Conservation (phyloP, 1,140 invertebrate species). For the Drosophila miranda region DNA sequence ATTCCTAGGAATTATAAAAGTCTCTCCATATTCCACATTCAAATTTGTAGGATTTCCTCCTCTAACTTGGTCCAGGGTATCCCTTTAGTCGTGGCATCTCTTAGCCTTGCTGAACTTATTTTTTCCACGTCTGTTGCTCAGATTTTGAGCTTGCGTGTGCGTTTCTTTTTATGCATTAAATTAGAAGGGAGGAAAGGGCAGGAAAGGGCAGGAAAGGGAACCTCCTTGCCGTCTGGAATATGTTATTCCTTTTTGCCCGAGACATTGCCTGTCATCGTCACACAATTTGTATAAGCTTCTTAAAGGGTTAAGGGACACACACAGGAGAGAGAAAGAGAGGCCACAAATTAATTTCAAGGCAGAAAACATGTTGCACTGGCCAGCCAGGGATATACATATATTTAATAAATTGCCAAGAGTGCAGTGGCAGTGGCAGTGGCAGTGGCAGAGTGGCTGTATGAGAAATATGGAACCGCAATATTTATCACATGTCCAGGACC, state of each 20-base stretch:
- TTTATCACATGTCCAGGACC: constrained; percentile 67
- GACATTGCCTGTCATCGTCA: constrained; percentile 35
- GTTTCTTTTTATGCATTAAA: constrained; percentile 67
- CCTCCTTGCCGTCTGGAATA: constrained; percentile 44
- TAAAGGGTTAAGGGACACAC: constrained; percentile 54
- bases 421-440: constrained; percentile 28
- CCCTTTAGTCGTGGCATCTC: not conserved
- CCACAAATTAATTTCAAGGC: constrained; percentile 59
- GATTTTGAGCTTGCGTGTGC: constrained; percentile 56
- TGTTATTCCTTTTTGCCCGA: constrained; percentile 36
- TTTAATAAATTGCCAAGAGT: constrained; percentile 52
- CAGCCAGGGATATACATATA: constrained; percentile 22
- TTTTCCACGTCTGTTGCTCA: constrained; percentile 33
- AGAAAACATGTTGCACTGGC: constrained; percentile 46
- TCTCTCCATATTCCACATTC: too few relatives aligned
- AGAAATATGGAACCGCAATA: constrained; percentile 66
- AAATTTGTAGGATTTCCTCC: not conserved
- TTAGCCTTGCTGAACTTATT: not conserved
- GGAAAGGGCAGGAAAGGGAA: too few relatives aligned
- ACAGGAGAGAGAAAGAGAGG: not conserved
- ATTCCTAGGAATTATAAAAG: not conserved
- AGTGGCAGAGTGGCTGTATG: constrained; percentile 52
- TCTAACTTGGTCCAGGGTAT: constrained; percentile 21
- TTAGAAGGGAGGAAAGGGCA: constrained; percentile 38
- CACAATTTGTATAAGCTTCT: constrained; percentile 45